Evolutionary conservation across 2,888 invertebrate species (phyloP), one percentile per base, ranked within the genome.

Genomic region (Ctena decussata): DNA sequence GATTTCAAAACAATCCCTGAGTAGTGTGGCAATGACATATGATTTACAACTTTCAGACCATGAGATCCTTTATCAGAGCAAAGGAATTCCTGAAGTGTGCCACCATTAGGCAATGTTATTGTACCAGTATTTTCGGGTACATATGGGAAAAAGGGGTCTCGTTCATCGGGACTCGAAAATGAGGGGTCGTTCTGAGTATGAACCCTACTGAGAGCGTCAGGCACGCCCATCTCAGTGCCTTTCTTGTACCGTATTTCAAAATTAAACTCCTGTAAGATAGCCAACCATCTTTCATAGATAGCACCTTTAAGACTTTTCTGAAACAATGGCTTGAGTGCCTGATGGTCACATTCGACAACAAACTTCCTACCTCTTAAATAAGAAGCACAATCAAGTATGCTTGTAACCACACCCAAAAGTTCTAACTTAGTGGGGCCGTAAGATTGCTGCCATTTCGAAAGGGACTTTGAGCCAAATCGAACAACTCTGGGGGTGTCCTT

Each of bases 351-450:
- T 37, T 75, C 49, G 5, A 44, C 72, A 8, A 39, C 72, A 72
- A 72, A 72, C 35, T 30, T 15, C 27, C 30, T 41, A 11, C 41
- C 39, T 41, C 12, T 41, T n/a, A n/a, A 3, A 21, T 53, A 53
- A 15, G 53, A 53, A 15, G 72, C 72, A 44, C 72, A 72, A 41
- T 72, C 72, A 11, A 72, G 6, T 6, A 72, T 41, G 6, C 12
- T 73, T 0, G 83, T 85, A 0, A 83, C 74, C 49, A 88, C 37
- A 24, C 86, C 86, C 27, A 89, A 27, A 0, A 89, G 49, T 57
- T 84, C 86, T n/a, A 86, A 46, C 39, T 89, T 89, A 21, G 86
- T 89, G 24, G 89, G 86, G 3, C 86, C 81, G 71, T 83, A 72
- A 15, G 49, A 75, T 24, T 53, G 30, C 24, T 75, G 75, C 83